These are phyloP conservation scores for Bombus waltoni DNA, from an alignment of 1,140 invertebrate species.

Conservation along the genomic window DNA sequence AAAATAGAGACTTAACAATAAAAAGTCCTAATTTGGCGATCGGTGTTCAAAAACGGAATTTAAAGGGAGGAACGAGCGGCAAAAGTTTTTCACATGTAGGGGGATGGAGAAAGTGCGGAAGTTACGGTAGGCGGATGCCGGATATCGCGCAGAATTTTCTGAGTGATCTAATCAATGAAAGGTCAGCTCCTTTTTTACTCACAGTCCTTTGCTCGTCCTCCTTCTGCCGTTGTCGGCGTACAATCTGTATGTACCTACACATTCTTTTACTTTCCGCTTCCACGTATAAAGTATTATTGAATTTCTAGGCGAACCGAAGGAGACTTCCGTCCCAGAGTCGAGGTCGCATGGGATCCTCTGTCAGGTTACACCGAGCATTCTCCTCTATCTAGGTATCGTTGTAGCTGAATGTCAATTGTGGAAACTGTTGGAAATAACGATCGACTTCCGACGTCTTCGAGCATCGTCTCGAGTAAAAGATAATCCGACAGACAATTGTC, in stretches of 20 bases:
- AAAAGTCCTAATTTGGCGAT: background rate
- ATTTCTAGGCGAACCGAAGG: conserved; percentile 29
- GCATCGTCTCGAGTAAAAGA: background rate
- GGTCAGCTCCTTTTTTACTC: conserved; percentile 24
- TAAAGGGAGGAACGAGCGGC: background rate
- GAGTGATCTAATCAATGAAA: conserved; percentile 51
- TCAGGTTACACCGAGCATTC: conserved; percentile 8
- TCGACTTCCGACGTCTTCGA: background rate
- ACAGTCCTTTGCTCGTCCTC: too few species aligned
- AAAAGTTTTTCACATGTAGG: conserved; percentile 11
- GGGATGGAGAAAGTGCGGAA: background rate
- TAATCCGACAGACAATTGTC: background rate
- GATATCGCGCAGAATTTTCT: conserved; percentile 45
- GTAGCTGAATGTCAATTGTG: conserved; percentile 31
- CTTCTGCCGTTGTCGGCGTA: background rate
- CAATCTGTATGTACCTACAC: conserved; percentile 1
- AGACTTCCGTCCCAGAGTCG: conserved; percentile 2
- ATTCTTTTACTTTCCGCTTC: conserved; percentile 30
- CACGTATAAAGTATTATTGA: conserved; percentile 48
- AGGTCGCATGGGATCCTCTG: conserved; percentile 28
- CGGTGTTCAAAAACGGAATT: too few species aligned
- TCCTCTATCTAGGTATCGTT: background rate
- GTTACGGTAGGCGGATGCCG: conserved; percentile 10
- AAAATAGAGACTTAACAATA: background rate
- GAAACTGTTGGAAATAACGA: conserved; percentile 15